A percentile compares a stretch with the other conserved stretches of the same genome.
phyloP scores from a whole-genome alignment of 1,140 invertebrate genomes.

The Orussus abietinus region DNA sequence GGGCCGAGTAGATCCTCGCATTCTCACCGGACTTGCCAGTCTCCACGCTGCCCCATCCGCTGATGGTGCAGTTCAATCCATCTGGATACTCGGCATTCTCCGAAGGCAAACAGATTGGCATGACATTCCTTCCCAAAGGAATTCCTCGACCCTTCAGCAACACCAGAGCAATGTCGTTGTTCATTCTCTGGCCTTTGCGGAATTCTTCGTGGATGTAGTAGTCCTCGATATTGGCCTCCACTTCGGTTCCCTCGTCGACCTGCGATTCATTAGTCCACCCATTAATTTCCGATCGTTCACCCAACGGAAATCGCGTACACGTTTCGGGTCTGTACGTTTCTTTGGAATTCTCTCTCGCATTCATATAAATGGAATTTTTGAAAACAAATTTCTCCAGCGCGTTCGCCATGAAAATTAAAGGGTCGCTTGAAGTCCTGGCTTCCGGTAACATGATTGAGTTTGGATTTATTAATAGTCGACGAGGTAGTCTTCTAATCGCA shows the following conservation, averaged over 20 bases:
- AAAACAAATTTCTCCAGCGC: no score
- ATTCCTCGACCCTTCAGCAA: conserved; percentile 64
- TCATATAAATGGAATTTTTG: no score
- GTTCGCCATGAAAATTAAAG: no score
- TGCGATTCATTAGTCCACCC: conserved; percentile 23
- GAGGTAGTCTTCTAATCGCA: no score
- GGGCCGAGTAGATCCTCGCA: no score
- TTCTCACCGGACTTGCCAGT: conserved; percentile 57
- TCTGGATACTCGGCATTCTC: conserved; percentile 50
- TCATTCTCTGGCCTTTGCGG: conserved; percentile 62
- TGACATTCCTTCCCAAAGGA: conserved; percentile 63
- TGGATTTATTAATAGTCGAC: no score
- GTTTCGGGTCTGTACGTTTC: no score
- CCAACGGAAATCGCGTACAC: no score
- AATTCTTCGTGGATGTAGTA: conserved; percentile 67
- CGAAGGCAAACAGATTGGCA: conserved; percentile 71
- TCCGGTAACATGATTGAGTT: no score
- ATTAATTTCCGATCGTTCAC: no score
- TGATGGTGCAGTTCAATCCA: conserved; percentile 70
- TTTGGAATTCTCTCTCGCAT: no score
- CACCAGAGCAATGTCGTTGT: conserved; percentile 73
- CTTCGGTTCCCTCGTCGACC: conserved; percentile 62
- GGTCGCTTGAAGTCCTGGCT: no score
- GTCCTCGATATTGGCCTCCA: conserved; percentile 65
- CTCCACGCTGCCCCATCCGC: conserved; percentile 72